These are phyloP conservation scores for Psittacus erithacus DNA, from an alignment of 2,113 vertebrate genomes.

Conservation along the genomic window DNA sequence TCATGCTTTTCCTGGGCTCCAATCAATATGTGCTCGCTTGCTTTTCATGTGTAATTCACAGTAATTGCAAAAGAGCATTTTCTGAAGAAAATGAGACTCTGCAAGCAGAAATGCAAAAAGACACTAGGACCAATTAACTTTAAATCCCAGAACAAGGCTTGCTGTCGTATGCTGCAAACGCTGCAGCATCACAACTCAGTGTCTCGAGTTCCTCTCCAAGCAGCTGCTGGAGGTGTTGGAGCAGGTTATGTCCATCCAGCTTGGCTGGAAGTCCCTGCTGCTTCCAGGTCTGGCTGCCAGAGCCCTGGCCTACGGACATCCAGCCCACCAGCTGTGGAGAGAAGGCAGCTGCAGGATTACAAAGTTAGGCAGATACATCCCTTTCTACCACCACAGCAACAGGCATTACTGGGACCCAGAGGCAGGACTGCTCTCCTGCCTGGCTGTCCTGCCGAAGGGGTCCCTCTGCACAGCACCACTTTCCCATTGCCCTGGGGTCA, in stretches of 20 bases:
- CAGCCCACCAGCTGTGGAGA: background rate
- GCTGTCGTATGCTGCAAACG: background rate
- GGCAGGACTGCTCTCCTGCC: background rate
- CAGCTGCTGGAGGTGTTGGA: background rate
- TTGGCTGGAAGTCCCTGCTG: background rate
- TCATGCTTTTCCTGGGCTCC: slow-evolving; percentile 65
- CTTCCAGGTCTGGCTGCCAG: background rate
- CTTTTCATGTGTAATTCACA: slow-evolving; percentile 72
- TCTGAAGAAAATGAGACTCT: slow-evolving; percentile 69
- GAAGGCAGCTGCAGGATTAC: background rate
- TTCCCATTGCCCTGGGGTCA: background rate
- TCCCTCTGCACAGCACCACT: background rate
- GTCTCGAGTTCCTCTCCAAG: background rate
- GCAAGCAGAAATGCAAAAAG: slow-evolving; percentile 43
- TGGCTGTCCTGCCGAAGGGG: background rate
- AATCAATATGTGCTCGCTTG: slow-evolving; percentile 66
- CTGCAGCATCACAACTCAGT: background rate
- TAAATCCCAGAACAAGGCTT: background rate
- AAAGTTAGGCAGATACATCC: background rate
- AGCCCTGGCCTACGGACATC: background rate
- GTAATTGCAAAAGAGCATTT: slow-evolving; percentile 72
- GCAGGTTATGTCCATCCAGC: background rate
- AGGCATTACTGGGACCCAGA: accelerated
- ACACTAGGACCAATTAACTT: slow-evolving; percentile 28
- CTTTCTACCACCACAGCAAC: background rate